Percentiles rank a stretch among this genome's conserved stretches.
Evolutionary conservation across 2,888 invertebrate genomes (phyloP).

Genomic region (Creontiades dilutus): DNA sequence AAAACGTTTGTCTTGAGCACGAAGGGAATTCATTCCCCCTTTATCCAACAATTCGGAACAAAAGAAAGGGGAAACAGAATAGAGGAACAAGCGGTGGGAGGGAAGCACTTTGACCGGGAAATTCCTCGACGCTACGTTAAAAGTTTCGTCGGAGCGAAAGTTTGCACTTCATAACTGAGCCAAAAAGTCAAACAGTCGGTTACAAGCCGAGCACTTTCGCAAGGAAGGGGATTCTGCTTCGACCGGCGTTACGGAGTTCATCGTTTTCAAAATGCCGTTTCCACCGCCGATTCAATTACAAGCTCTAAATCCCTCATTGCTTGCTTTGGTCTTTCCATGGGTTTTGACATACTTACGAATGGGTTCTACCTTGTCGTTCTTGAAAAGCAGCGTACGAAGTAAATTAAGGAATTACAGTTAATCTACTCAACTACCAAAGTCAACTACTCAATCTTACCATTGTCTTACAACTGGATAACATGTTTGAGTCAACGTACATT

Average conservation of each 20-base stretch:
- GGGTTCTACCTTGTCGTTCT: neutral
- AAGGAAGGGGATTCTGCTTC: neutral
- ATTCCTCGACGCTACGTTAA: conserved; percentile 25
- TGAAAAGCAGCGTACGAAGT: too few relatives aligned
- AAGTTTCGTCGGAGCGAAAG: conserved; percentile 15
- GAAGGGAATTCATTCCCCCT: neutral
- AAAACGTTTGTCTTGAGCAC: neutral
- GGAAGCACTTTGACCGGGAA: neutral
- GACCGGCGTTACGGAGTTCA: neutral
- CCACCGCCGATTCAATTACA: neutral
- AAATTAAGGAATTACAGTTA: too few relatives aligned
- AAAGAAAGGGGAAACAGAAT: neutral
- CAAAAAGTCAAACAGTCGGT: conserved; percentile 42
- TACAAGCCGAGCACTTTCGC: conserved; percentile 17
- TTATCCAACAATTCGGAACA: conserved; percentile 27
- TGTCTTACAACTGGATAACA: too few relatives aligned
- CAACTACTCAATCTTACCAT: too few relatives aligned
- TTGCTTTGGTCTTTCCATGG: neutral
- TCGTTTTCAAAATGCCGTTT: conserved; percentile 8
- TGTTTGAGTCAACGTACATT: too few relatives aligned
- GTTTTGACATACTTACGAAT: neutral
- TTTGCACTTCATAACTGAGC: conserved; percentile 32
- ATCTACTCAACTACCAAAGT: too few relatives aligned
- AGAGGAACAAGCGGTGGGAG: neutral
- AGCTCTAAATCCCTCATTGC: neutral